Evolutionary conservation across 1,140 invertebrate genomes (phyloP).

Genomic region (Bombus superbus): DNA sequence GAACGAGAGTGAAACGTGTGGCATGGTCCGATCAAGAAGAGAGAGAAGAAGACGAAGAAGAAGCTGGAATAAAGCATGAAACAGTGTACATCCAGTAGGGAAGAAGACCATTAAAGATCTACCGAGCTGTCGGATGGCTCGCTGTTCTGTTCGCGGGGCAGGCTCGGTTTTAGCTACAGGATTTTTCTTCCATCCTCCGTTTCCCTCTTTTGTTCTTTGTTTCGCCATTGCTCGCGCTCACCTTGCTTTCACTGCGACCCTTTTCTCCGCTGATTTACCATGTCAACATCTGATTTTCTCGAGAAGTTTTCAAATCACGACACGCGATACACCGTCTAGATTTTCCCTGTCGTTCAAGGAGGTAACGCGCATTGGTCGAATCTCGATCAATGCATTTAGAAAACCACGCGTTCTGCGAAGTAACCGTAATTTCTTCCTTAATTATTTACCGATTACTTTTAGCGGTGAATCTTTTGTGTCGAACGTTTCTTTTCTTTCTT

Average conservation of each 20-base stretch:
- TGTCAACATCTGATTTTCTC: slow-evolving; percentile 23
- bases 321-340: not conserved
- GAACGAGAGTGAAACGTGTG: slow-evolving; percentile 59
- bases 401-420: not conserved
- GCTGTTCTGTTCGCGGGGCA: slow-evolving; percentile 57
- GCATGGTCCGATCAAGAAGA: slow-evolving; percentile 24
- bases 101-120: slow-evolving; percentile 66
- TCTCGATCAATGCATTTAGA: not conserved
- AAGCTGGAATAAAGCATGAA: slow-evolving; percentile 62
- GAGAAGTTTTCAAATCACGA: not conserved
- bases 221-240: not conserved
- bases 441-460: not conserved
- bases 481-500: not conserved
- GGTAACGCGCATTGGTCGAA: too few species aligned
- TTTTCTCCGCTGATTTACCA: slow-evolving; percentile 32
- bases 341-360: not conserved
- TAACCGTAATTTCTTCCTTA: not conserved
- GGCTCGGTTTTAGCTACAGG: slow-evolving; percentile 45
- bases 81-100: slow-evolving; percentile 58
- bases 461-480: not conserved
- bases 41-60: not conserved
- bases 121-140: slow-evolving; percentile 53
- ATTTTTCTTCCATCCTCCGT: slow-evolving; percentile 35
- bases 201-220: slow-evolving; percentile 18
- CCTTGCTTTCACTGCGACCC: slow-evolving; percentile 23